Evolutionary conservation across 1,140 invertebrate genomes (phyloP), one percentile per base, ranked within the genome.

Genomic region (Pomacea maculata): DNA sequence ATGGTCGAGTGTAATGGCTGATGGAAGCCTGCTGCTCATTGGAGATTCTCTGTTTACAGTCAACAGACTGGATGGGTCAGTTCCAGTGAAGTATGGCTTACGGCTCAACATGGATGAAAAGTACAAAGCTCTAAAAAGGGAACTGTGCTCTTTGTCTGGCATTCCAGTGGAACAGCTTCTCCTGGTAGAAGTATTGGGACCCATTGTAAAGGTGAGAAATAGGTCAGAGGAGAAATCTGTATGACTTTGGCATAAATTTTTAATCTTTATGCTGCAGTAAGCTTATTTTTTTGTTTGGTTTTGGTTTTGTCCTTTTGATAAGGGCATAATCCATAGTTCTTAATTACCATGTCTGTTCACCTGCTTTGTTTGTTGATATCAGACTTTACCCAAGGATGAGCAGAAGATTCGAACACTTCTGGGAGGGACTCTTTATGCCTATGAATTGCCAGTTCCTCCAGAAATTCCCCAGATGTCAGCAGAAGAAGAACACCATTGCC

Each of bases 11-110:
- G 57, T 61, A 1, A 61, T 61, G 57, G 15, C 34, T 61, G 57
- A 17, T 1, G 57, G 57, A 61, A 61, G 5, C 15, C 57, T 14
- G 57, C 57, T 11, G 11, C 15, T 61, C 57, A 61, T 17, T 45
- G 34, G 34, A 45, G 45, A 75, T 63, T 75, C 34, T 65, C 14
- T 54, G 17, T 82, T 86, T 87, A 52, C 89, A 95, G 95, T 96
- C 15, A 94, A 96, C 82, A 91, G 94, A 29, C 90, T 96, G 79
- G 95, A 96, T 90, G 96, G 96, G 0, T 94, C 94, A 21, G 93
- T 95, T 52, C 96, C 96, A 3, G 93, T 95, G 0, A 95, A 95
- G 87, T 97, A 97, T 89, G 96, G 96, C 1, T 91, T 97, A 70
- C 92, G 95, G 17, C 92, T 96, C 19, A 95, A 95, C 89, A 95